Percentiles rank a stretch among this genome's conserved stretches.
These are phyloP conservation scores for Pegoplata infirma DNA, from an alignment of 2,888 invertebrate species.

Conservation along the genomic window DNA sequence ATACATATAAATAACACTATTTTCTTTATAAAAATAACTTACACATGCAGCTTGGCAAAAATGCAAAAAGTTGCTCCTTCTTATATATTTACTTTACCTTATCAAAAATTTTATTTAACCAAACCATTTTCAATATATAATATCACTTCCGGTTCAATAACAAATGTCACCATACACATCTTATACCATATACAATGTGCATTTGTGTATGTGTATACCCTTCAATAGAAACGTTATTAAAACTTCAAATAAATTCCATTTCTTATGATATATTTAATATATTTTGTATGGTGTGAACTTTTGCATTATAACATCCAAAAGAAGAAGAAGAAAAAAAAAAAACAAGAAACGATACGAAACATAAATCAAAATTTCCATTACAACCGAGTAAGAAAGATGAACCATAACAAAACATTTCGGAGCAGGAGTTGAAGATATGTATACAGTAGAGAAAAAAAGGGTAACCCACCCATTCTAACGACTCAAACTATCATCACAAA, in stretches of 20 bases:
- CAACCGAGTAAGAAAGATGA: constrained; percentile 69
- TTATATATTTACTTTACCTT: not conserved
- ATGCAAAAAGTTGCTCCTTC: not conserved
- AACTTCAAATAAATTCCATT: constrained; percentile 62
- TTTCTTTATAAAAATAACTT: too few species aligned
- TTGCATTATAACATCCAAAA: constrained; percentile 72
- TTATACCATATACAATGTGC: not conserved
- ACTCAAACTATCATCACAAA: constrained; percentile 58
- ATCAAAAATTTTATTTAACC: constrained; percentile 28
- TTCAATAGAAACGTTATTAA: constrained; percentile 60
- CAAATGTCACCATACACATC: constrained; percentile 51
- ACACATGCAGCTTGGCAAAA: not conserved
- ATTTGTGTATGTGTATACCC: constrained; percentile 8
- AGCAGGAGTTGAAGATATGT: constrained; percentile 14
- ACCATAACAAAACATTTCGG: constrained; percentile 64
- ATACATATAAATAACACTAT: too few species aligned
- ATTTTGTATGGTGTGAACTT: constrained; percentile 69
- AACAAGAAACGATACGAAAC: constrained; percentile 63
- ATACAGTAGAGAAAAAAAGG: constrained; percentile 14
- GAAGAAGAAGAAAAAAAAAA: constrained; percentile 22
- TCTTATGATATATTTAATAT: constrained; percentile 59
- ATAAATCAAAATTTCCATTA: constrained; percentile 77
- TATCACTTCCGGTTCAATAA: constrained; percentile 57
- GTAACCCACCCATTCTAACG: constrained; percentile 26
- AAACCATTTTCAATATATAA: constrained; percentile 33